Evolutionary conservation across 2,113 vertebrate genomes (phyloP).

Genomic region (Meleagris gallopavo): DNA sequence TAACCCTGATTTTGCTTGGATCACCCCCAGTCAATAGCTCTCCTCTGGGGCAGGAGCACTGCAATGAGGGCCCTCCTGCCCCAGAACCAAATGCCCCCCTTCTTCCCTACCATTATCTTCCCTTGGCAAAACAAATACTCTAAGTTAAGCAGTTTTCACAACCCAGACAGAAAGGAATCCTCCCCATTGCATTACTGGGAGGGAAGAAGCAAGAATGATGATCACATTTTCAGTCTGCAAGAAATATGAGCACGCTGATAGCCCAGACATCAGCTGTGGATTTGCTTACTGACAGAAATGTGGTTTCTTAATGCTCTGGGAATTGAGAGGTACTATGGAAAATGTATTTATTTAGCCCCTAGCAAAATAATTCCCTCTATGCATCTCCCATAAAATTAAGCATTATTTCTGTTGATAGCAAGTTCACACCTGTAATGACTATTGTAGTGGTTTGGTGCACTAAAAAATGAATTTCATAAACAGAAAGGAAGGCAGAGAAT

Average conservation of each 20-base stretch:
- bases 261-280: neutral
- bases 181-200: neutral
- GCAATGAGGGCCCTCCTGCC: neutral
- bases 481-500: neutral
- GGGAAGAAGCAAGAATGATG: neutral
- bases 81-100: neutral
- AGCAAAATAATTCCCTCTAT: neutral
- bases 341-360: neutral
- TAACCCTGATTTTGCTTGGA: rapidly evolving
- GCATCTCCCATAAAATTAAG: conserved; percentile 6
- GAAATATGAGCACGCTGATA: neutral
- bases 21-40: neutral
- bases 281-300: neutral
- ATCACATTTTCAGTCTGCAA: neutral
- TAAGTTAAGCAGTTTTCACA: neutral
- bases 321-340: neutral
- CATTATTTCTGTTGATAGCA: conserved; percentile 12
- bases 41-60: neutral
- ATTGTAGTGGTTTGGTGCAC: neutral
- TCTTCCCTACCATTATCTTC: rapidly evolving
- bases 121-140: neutral
- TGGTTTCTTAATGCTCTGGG: neutral
- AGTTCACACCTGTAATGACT: neutral
- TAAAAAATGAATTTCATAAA: neutral
- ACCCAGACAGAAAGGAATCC: neutral